Base-by-base conservation (phyloP, 2,888 invertebrate genomes). In the Apamea crenata region DNA sequence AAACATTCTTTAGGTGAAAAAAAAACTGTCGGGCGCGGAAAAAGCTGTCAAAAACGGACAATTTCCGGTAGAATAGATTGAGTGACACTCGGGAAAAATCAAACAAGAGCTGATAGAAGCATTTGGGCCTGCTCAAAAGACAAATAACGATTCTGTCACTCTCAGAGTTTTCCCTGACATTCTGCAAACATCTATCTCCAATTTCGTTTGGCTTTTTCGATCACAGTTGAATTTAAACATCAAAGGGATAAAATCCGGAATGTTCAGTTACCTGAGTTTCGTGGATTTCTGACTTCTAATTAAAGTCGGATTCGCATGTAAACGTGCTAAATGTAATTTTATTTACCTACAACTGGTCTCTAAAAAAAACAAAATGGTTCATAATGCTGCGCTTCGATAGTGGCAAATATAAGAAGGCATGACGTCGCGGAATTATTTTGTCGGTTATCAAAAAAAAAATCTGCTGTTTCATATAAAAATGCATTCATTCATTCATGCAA, bases 191-290 rank as follows among this genome's bases (percentile, higher is more conserved):
- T 10, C 2, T 36, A 0, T 50, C n/a, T 50, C 6, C 0, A 44
- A 63, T 53, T 81, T n/a, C 12, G 1, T 72, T 63, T 29, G 32
- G 0, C 8, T 50, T 82, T 75, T 76, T 56, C 18, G 21, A 77
- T 29, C 2, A 53, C 32, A 5, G 6, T 50, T 1, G 8, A 40
- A 53, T 44, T 53, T 36, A 25, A 14, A 65, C 36, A 56, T 66
- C 36, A 77, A 82, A 65, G 21, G 12, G n/a, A 61, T 36, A 8
- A 32, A 77, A 59, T 63, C 29, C 14, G 6, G 14, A 18, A 8
- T 53, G 12, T 25, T 40, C 25, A 40, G 18, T 32, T 32, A 63
- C 7, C 29, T 47, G 44, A 47, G 2, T 40, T 18, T 12, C 29
- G 29, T 80, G 25, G 59, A 32, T 61, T 4, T 81, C 21, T 18